phyloP scores from a whole-genome alignment of 2,888 invertebrate genomes.

The Augiades crinisus region DNA sequence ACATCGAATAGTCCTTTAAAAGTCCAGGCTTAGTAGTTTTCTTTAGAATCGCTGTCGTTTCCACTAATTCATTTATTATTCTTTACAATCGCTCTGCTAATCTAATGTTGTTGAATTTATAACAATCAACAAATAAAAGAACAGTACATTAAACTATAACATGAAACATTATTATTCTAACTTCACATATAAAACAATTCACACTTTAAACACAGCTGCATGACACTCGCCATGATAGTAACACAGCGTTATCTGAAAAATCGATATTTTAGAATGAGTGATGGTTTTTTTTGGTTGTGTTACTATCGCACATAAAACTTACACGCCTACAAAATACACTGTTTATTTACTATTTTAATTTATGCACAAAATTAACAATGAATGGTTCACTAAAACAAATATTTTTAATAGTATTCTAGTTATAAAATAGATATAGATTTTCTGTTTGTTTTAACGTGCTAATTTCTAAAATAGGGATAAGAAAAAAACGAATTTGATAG shows the following conservation, averaged over 20 bases:
- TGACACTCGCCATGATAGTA: background rate
- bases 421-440: too few relatives aligned
- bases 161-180: constrained; percentile 18
- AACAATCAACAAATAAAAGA: constrained; percentile 13
- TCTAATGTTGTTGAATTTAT: constrained; percentile 12
- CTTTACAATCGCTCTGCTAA: constrained; percentile 5
- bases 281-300: too few relatives aligned
- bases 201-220: background rate
- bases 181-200: constrained; percentile 4
- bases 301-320: constrained; percentile 11
- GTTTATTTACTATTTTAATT: constrained; percentile 36
- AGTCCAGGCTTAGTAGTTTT: constrained; percentile 55
- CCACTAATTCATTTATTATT: constrained; percentile 41
- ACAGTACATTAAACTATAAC: constrained; percentile 17
- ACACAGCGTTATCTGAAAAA: background rate
- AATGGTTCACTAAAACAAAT: constrained; percentile 74
- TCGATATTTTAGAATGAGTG: background rate
- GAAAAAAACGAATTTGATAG: too few relatives aligned
- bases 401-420: too few relatives aligned
- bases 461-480: too few relatives aligned
- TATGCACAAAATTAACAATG: constrained; percentile 68
- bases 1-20: constrained; percentile 41
- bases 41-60: constrained; percentile 61
- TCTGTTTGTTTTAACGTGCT: too few relatives aligned
- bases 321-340: constrained; percentile 27